Percentiles rank a stretch among this genome's conserved stretches.
Evolutionary conservation across 2,888 invertebrate genomes (phyloP).

Genomic region (Onchidella celtica): DNA sequence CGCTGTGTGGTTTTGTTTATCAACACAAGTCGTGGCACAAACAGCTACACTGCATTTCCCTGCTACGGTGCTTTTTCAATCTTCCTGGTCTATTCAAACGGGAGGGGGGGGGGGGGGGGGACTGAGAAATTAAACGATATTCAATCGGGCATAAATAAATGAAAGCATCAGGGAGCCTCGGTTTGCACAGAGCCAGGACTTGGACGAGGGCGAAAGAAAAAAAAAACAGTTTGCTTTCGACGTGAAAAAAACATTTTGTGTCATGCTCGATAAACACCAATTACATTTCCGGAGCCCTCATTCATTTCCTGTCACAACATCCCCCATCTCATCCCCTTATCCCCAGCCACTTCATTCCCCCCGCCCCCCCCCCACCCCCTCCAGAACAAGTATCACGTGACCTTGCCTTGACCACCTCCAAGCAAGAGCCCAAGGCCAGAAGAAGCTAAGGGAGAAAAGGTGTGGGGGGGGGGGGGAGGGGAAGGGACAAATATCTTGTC

Average conservation of each 20-base stretch:
- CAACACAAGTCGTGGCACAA: no score
- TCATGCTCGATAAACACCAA: background rate
- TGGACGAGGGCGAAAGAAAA: background rate
- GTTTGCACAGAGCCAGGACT: background rate
- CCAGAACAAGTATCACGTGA: background rate
- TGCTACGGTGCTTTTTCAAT: no score
- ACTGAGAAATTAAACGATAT: background rate
- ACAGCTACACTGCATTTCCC: no score
- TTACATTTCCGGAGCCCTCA: no score
- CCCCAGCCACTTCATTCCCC: background rate
- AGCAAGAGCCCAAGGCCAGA: background rate
- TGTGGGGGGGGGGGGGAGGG: no score
- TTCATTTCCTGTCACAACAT: no score
- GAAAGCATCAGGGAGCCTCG: no score
- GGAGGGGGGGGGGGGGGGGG: no score
- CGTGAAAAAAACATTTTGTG: background rate
- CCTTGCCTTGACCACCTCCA: background rate
- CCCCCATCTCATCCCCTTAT: no score
- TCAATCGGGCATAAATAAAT: background rate
- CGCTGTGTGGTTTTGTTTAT: no score
- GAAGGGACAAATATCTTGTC: background rate
- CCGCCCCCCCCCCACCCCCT: background rate
- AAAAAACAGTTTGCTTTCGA: background rate
- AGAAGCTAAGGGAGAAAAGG: background rate
- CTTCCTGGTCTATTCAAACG: no score